Conservation (phyloP, 1,140 invertebrate genomes). For the Bombus cullumanus region DNA sequence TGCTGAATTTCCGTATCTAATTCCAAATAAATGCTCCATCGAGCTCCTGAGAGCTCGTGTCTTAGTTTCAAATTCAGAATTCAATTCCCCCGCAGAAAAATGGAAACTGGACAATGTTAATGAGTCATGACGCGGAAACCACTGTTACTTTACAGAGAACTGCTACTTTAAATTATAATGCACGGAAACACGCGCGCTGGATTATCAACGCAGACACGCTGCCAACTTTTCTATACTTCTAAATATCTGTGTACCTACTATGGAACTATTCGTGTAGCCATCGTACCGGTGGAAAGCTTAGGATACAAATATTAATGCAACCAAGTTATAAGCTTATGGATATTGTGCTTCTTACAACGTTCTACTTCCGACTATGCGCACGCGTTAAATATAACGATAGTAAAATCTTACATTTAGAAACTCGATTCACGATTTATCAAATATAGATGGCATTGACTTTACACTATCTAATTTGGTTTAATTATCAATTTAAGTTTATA, state of each 20-base stretch:
- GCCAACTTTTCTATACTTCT: conserved; percentile 7
- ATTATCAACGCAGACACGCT: conserved; percentile 11
- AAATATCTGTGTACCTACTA: background rate
- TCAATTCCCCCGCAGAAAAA: background rate
- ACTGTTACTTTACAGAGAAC: no score
- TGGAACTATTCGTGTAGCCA: background rate
- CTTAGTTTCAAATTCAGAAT: conserved; percentile 11
- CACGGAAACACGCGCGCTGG: background rate
- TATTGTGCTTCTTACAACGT: background rate
- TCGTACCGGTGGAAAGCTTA: background rate
- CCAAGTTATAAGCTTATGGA: background rate
- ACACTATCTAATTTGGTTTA: background rate
- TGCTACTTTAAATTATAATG: conserved; percentile 30
- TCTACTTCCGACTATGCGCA: background rate
- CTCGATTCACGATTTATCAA: background rate
- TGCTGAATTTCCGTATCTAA: conserved; percentile 40
- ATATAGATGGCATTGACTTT: background rate
- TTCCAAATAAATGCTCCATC: conserved; percentile 20
- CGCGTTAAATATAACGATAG: background rate
- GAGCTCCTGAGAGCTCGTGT: background rate
- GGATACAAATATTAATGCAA: conserved; percentile 17
- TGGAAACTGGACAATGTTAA: background rate
- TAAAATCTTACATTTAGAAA: background rate
- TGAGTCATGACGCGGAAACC: background rate
- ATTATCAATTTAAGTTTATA: no score